Evolutionary conservation across 2,113 vertebrate species (phyloP).

Genomic region (Hylia prasina): DNA sequence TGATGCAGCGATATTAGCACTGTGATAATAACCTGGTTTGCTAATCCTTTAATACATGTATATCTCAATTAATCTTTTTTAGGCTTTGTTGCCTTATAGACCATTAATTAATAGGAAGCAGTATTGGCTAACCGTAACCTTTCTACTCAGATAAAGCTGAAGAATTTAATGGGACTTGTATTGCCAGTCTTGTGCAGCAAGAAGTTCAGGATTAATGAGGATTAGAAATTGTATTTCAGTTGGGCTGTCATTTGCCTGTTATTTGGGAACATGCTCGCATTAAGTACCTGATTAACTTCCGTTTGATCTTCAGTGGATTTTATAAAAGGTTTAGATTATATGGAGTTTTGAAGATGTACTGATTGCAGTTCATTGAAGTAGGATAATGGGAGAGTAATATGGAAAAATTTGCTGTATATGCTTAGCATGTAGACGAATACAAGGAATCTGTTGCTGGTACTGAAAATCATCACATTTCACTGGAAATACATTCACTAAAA

Average conservation of each 20-base stretch:
- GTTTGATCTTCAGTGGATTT: constrained; percentile 5
- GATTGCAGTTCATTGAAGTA: not conserved
- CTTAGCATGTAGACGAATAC: not conserved
- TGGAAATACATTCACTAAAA: not conserved
- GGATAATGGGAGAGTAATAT: not conserved
- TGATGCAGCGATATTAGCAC: not conserved
- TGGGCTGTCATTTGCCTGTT: not conserved
- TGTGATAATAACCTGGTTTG: not conserved
- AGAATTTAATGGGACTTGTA: not conserved
- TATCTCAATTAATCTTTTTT: not conserved
- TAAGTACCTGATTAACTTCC: not conserved
- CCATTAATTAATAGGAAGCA: not conserved
- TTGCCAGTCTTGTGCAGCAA: not conserved
- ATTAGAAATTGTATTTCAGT: constrained; percentile 24
- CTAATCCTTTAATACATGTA: not conserved
- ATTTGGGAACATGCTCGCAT: not conserved
- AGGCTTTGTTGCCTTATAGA: not conserved
- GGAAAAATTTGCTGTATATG: not conserved
- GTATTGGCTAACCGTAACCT: not conserved
- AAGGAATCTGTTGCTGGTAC: not conserved
- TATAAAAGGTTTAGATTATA: not conserved
- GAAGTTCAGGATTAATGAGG: constrained; percentile 1
- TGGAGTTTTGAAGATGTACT: not conserved
- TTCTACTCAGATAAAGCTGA: not conserved
- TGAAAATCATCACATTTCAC: not conserved